Conservation (phyloP, 2,797 vertebrate genomes). For the Mareca penelope region DNA sequence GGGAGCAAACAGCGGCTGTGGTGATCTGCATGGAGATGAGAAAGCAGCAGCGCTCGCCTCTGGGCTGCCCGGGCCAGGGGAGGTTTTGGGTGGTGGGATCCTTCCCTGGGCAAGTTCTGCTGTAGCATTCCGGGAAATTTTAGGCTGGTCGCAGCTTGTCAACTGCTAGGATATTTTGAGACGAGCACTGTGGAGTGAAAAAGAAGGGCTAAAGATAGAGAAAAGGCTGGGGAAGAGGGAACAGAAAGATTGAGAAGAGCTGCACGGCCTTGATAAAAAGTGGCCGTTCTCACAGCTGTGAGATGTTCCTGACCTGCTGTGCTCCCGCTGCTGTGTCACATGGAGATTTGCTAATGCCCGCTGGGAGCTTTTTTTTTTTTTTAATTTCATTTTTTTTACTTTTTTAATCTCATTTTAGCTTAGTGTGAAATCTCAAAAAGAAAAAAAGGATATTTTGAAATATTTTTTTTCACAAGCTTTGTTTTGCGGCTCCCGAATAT, state of each 20-base stretch:
- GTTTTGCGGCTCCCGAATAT: neutral
- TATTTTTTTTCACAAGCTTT: neutral
- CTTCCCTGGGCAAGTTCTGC: neutral
- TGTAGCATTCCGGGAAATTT: neutral
- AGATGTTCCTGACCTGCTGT: neutral
- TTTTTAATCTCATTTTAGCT: no score
- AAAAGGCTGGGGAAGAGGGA: neutral
- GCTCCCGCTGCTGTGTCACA: fast-evolving
- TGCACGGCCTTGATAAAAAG: neutral
- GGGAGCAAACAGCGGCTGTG: neutral
- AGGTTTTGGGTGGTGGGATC: neutral
- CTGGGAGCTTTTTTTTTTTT: neutral
- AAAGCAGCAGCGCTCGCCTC: neutral
- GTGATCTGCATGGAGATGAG: neutral
- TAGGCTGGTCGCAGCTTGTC: neutral
- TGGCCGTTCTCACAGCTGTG: neutral
- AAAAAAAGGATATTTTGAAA: neutral
- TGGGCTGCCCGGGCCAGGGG: neutral
- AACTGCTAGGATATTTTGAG: conserved; percentile 27
- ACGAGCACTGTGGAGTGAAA: neutral
- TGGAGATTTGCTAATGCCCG: neutral
- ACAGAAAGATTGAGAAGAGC: neutral
- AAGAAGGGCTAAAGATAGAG: conserved; percentile 22
- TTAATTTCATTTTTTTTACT: no score
- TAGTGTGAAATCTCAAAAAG: no score